Evolutionary conservation across 2,888 invertebrate genomes (phyloP).

Genomic region (Maniola hyperantus): DNA sequence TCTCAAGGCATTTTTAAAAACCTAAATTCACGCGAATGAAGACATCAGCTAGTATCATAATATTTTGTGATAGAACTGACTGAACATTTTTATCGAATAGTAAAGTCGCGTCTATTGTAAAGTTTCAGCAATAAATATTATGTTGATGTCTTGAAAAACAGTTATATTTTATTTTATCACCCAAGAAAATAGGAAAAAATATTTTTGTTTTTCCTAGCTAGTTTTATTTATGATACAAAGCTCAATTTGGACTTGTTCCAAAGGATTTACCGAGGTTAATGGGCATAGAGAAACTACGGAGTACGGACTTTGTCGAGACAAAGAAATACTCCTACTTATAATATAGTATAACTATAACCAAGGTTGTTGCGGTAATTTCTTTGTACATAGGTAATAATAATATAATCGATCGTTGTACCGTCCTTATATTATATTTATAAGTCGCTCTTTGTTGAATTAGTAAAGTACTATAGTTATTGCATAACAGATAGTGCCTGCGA

Average conservation of each 20-base stretch:
- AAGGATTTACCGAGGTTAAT: conserved; percentile 9
- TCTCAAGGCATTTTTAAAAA: too few relatives aligned
- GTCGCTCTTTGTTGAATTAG: background rate
- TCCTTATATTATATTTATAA: background rate
- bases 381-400: background rate
- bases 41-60: too few relatives aligned
- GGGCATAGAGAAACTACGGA: background rate
- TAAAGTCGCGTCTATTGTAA: background rate
- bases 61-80: too few relatives aligned
- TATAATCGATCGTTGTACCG: conserved; percentile 3
- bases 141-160: background rate
- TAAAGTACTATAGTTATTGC: background rate
- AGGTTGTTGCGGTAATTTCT: conserved; percentile 17
- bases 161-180: background rate
- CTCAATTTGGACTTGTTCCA: conserved; percentile 12
- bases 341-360: background rate
- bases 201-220: background rate
- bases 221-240: conserved; percentile 1
- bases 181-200: background rate
- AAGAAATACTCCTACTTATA: conserved; percentile 10
- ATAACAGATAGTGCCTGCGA: too few relatives aligned
- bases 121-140: background rate
- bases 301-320: conserved; percentile 5
- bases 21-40: too few relatives aligned
- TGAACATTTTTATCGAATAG: too few relatives aligned